These are phyloP conservation scores for Aythya baeri DNA, from an alignment of 2,113 vertebrate genomes.

Conservation along the genomic window DNA sequence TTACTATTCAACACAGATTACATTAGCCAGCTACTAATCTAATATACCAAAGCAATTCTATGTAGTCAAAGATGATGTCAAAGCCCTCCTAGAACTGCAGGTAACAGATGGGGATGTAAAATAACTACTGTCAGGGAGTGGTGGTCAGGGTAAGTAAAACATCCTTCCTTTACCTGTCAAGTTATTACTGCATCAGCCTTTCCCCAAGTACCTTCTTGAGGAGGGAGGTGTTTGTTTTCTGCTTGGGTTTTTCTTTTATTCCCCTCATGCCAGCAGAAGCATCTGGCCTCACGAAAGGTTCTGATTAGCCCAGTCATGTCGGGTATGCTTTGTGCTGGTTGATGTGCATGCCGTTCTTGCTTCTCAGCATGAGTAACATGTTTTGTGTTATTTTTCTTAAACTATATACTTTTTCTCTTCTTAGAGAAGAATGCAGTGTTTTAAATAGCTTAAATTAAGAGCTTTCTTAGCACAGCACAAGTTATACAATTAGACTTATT, in stretches of 20 bases:
- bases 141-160: neutral
- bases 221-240: neutral
- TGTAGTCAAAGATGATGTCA: neutral
- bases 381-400: neutral
- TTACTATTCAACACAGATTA: neutral
- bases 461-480: neutral
- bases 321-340: neutral
- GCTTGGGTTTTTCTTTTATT: neutral
- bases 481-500: neutral
- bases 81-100: neutral
- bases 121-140: neutral
- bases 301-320: neutral
- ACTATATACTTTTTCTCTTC: neutral
- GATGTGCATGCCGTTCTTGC: neutral
- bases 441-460: neutral
- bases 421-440: neutral
- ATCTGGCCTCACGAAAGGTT: neutral
- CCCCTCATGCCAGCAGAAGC: neutral
- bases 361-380: accelerated
- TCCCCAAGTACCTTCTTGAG: neutral
- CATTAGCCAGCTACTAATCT: neutral
- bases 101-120: neutral
- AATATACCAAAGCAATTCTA: neutral
- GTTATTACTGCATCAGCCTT: neutral
- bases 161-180: neutral